phyloP scores from a whole-genome alignment of 2,888 invertebrate genomes.

The Cephonodes hylas region DNA sequence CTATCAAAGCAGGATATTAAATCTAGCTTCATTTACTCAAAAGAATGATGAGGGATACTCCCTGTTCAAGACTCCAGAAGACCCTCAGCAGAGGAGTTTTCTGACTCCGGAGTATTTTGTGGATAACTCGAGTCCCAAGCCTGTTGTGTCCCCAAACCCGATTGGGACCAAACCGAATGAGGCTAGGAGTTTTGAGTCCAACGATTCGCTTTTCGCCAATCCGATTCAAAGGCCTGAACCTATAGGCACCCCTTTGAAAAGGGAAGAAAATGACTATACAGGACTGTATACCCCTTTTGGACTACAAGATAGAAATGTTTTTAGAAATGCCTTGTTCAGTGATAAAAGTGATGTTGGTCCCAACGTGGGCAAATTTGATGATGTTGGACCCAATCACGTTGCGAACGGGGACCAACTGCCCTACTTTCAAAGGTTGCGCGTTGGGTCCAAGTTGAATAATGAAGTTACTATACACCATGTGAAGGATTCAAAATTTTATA shows the following conservation, averaged over 20 bases:
- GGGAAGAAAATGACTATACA: conserved; percentile 31
- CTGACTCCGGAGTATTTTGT: conserved; percentile 55
- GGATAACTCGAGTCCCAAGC: conserved; percentile 53
- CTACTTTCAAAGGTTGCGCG: conserved; percentile 67
- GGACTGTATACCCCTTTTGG: conserved; percentile 70
- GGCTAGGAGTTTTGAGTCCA: conserved; percentile 37
- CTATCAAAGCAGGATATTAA: conserved; percentile 62
- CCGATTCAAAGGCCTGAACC: conserved; percentile 59
- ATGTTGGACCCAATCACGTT: conserved; percentile 33
- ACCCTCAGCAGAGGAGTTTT: conserved; percentile 55
- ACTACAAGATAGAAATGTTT: conserved; percentile 63
- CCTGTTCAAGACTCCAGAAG: conserved; percentile 61
- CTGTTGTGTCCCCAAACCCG: conserved; percentile 66
- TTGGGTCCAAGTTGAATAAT: conserved; percentile 67
- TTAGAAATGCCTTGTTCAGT: conserved; percentile 64
- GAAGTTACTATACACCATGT: conserved; percentile 75
- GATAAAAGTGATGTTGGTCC: conserved; percentile 46
- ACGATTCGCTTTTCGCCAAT: conserved; percentile 57
- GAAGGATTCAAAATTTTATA: conserved; percentile 72
- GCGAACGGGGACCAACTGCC: conserved; percentile 66
- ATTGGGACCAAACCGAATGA: conserved; percentile 66
- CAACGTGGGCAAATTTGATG: conserved; percentile 34
- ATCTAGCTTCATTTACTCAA: conserved; percentile 70
- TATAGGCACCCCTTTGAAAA: conserved; percentile 46
- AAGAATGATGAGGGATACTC: conserved; percentile 75